phyloP scores from a whole-genome alignment of 2,797 vertebrate species.

The Helostoma temminkii region DNA sequence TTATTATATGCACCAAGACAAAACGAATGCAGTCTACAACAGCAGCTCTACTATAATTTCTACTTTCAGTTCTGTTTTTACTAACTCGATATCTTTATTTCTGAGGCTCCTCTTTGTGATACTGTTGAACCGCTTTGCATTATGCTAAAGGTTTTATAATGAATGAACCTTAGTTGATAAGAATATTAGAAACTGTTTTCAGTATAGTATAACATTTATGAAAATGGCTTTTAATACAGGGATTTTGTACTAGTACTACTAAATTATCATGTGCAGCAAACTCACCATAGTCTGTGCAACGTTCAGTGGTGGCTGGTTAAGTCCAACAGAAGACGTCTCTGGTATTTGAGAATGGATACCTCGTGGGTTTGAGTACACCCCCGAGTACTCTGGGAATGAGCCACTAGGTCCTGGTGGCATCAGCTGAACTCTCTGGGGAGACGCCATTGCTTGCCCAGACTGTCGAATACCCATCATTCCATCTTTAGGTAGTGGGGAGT shows the following conservation, averaged over 20 bases:
- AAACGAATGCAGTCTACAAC: neutral
- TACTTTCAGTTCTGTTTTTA: neutral
- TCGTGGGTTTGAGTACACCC: slow-evolving; percentile 90
- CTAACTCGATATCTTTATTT: neutral
- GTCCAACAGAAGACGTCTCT: slow-evolving; percentile 85
- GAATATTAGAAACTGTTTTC: neutral
- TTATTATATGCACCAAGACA: neutral
- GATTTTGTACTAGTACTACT: neutral
- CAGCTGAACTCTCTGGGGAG: slow-evolving; percentile 92
- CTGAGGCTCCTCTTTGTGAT: neutral
- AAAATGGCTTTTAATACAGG: neutral
- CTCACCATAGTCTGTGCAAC: slow-evolving; percentile 90
- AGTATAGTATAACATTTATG: neutral
- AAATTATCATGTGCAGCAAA: neutral
- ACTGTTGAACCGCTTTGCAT: neutral
- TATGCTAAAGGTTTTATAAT: neutral
- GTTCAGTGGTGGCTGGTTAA: slow-evolving; percentile 86
- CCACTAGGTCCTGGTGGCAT: slow-evolving; percentile 87
- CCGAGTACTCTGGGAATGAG: slow-evolving; percentile 91
- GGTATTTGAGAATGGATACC: slow-evolving; percentile 88
- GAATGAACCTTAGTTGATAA: neutral
- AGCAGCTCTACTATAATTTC: neutral
- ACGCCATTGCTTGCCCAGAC: slow-evolving; percentile 83
- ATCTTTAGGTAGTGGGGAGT: slow-evolving; percentile 90
- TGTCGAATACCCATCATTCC: slow-evolving; percentile 90